Percentiles rank a stretch among this genome's conserved stretches.
phyloP scores from a whole-genome alignment of 2,797 vertebrate genomes.

The Aselliscus stoliczkanus region DNA sequence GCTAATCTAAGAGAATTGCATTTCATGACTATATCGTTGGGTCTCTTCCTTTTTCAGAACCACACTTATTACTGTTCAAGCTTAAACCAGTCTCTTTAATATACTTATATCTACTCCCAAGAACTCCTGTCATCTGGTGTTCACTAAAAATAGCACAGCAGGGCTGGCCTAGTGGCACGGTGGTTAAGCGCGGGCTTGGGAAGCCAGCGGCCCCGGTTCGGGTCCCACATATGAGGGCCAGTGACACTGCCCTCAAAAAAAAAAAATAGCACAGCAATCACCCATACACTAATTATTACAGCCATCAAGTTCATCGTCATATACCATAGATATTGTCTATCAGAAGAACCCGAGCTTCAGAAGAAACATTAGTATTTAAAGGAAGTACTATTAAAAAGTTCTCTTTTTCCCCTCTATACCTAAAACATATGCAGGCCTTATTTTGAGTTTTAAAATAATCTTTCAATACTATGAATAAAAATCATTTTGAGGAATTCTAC shows the following conservation, averaged over 20 bases:
- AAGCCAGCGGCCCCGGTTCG: too few species aligned
- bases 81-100: neutral
- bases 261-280: neutral
- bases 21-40: neutral
- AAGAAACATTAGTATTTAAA: neutral
- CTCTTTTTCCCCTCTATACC: neutral
- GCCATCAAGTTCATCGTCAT: neutral
- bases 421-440: neutral
- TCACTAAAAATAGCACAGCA: neutral
- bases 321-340: neutral
- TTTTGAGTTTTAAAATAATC: neutral
- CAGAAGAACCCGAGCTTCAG: neutral
- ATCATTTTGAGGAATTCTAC: neutral
- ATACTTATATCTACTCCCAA: neutral
- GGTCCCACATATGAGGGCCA: too few species aligned
- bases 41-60: neutral
- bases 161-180: too few species aligned
- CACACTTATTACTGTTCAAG: neutral
- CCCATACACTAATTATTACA: neutral
- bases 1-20: neutral
- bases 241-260: too few species aligned
- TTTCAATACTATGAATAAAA: neutral
- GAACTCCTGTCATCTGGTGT: neutral
- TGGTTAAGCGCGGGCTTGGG: too few species aligned
- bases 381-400: neutral